phyloP scores from a whole-genome alignment of 2,113 vertebrate species.

The Pachyramphus minor region DNA sequence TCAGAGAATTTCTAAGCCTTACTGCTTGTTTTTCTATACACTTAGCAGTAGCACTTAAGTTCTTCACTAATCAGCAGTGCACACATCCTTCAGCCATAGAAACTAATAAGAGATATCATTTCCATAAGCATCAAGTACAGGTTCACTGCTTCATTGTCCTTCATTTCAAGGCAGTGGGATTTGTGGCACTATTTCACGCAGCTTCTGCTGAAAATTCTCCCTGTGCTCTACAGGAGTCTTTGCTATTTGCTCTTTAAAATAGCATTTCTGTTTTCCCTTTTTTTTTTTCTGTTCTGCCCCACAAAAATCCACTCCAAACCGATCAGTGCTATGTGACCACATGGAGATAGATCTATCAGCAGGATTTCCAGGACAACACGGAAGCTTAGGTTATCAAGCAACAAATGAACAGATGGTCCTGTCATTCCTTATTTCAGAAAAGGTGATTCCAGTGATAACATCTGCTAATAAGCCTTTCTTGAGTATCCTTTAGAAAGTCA shows the following conservation, averaged over 20 bases:
- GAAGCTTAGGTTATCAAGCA: conserved; percentile 61
- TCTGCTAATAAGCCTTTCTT: conserved; percentile 69
- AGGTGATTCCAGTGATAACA: conserved; percentile 66
- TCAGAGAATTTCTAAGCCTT: neutral
- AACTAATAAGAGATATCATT: neutral
- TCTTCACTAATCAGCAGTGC: conserved; percentile 42
- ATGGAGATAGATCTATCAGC: conserved; percentile 52
- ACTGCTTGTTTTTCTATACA: neutral
- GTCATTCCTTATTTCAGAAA: conserved; percentile 64
- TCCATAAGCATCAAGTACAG: neutral
- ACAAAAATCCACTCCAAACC: conserved; percentile 49
- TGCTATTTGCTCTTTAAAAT: conserved; percentile 18
- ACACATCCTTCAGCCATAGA: neutral
- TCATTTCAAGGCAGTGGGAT: neutral
- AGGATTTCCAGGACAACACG: conserved; percentile 53
- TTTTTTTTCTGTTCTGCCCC: neutral
- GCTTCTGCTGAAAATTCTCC: neutral
- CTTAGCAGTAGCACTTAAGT: conserved; percentile 15
- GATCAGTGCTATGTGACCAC: conserved; percentile 52
- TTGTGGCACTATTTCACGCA: neutral
- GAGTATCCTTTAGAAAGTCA: conserved; percentile 64
- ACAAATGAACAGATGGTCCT: conserved; percentile 68
- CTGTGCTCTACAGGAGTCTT: neutral
- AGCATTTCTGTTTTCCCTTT: neutral
- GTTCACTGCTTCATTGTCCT: neutral